Base-by-base conservation (phyloP, 2,888 invertebrate genomes). In the Eristalis tenax region DNA sequence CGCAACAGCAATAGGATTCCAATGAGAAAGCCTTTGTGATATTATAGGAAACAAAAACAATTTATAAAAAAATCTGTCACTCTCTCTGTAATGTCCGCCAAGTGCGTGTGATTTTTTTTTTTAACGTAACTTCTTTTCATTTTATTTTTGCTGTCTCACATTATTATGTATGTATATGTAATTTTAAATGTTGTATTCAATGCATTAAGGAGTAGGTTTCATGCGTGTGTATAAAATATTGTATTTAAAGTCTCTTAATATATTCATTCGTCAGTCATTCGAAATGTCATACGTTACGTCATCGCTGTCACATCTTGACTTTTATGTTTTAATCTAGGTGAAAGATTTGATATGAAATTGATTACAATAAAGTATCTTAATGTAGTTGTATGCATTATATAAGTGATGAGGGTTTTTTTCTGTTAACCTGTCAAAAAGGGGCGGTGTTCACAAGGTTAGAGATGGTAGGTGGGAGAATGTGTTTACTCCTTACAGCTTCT, bases 1-100 rank as follows among this genome's bases (percentile, higher is more conserved):
- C 50, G 50, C 18, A n/a, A 38, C 15, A 26, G 64, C 32, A 64
- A 73, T 18, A 26, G 13, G 22, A 38, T 68, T 15, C 23, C 28
- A 32, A 80, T 80, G 40, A 85, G 83, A 83, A 83, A 87, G 68
- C 75, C 70, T 73, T 68, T 87, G 87, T 87, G 83, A 83, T 87
- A 87, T 83, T 78, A 76, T 76, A 68, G 8, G 32, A 32, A 32
- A 40, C 63, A 70, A 50, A 61, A 83, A 78, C 10, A 26, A 61
- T 8, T 38, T 13, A 38, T 8, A 38, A 38, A 38, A 15, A 28
- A 40, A 70, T 6, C 22, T 43, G 32, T 32, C 32, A 79, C 22
- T 57, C n/a, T 35, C 15, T 22, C n/a, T 43, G 10, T 56, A 5
- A 74, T 57, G 38, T 78, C 35, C 63, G 63, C 50, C 43, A 59